Evolutionary conservation across 2,888 invertebrate genomes (phyloP), one percentile per base, ranked within the genome.

Genomic region (Acronicta aceris): DNA sequence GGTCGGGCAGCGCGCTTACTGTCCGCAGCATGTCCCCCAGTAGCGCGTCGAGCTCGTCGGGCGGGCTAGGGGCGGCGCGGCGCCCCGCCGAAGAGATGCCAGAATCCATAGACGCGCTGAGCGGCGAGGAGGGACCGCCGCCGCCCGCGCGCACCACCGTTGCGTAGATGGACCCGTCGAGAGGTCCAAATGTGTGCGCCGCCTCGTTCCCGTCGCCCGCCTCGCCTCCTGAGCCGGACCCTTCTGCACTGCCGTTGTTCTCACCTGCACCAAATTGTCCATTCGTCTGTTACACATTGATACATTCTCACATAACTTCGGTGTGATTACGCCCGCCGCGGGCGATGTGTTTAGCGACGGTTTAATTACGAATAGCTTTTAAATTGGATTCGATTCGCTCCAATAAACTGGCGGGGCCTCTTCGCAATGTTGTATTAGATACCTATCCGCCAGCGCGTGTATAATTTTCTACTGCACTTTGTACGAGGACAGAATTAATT

Each of bases 151-250:
- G 91, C 79, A 93, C 91, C 75, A 96, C 96, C 59, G 96, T 96
- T 75, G 98, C 98, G 96, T 98, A 98, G 82, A 98, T 96, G 82
- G 98, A 98, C 79, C 98, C 98, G 96, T 98, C 98, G 81, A 98
- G 95, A 46, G 98, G 98, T 42, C 98, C 98, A 88, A 97, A 97
- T 47, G 97, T 97, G 90, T 97, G 97, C 75, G 93, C 95, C 36
- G 91, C 90, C 74, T 93, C 93, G 45, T 82, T 89, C 54, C 94
- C 87, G 88, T 95, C 88, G 65, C 91, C 86, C 82, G 92, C 81
- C 86, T 95, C 89, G 68, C 95, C 88, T 56, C 92, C 90, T 17
- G 92, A 92, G 5, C 92, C 93, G 17, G 92, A 92, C 74, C 95
- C 89, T 88, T 89, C 87, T 75, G 95, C 85, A 85, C 93, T 92